Base-by-base conservation (phyloP, 2,113 vertebrate species). In the Nerophis ophidion region DNA sequence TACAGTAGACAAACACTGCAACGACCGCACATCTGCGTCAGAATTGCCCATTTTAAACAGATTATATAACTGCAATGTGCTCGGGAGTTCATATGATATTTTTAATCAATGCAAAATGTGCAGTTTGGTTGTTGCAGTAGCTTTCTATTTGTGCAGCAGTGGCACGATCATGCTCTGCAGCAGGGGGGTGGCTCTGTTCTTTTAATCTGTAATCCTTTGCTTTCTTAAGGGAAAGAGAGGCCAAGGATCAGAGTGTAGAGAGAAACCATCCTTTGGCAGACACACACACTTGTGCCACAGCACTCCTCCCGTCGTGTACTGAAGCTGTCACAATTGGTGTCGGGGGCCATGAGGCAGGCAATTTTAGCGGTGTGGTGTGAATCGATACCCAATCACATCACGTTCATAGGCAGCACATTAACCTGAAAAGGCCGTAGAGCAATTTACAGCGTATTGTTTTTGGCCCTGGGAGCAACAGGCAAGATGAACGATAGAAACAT, bases 361-460 rank as follows among this genome's bases (percentile, higher is more conserved):
- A 89, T 90, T 90, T 91, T 86, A 90, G 82, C 77, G 75, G 72
- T 56, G 81, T 57, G 77, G 82, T 83, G 85, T 81, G 86, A 91
- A 93, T 92, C 92, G 84, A 93, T 91, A 91, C 83, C 84, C 90
- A 89, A 90, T 91, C 91, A 88, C 77, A 77, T 88, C 84, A 87
- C 85, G 83, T 84, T 89, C 77, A 52, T 74, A 63, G 79, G 83
- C 83, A 74, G 85, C 76, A 75, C 60, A 81, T 74, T 75, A 79
- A 83, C 87, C 82, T 88, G 82, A 80, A 91, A 87, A 79, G 77
- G 85, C 79, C 66, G 14, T 75, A 75, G 58, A 61, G 81, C 87
- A 88, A 88, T 85, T 90, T 89, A 90, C 85, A 86, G 87, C 87
- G 84, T 84, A 86, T 83, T 84, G 84, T 89, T 91, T 90, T 89